Percentiles rank a stretch among this genome's conserved stretches.
Evolutionary conservation across 2,888 invertebrate genomes (phyloP).

Genomic region (Scrobipalpa atriplicella): DNA sequence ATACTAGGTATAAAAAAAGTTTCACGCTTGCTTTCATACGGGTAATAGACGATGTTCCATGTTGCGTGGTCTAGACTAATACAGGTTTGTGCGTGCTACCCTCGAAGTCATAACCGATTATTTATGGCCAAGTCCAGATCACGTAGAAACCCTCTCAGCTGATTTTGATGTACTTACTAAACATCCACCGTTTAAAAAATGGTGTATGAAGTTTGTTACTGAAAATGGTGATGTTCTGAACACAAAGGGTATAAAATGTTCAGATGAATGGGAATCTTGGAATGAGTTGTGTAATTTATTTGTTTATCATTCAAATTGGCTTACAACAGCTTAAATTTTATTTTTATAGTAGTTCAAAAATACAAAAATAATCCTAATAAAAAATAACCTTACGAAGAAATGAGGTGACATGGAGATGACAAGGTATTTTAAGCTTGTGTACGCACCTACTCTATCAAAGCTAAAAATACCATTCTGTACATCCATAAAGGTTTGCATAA

Average conservation of each 20-base stretch:
- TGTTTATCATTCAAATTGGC: too few species aligned
- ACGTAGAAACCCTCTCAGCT: constrained; percentile 33
- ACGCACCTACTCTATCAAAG: too few species aligned
- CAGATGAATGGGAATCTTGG: too few species aligned
- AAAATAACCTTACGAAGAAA: background rate
- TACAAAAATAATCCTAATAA: background rate
- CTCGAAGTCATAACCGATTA: constrained; percentile 46
- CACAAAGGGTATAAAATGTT: too few species aligned
- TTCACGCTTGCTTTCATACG: too few species aligned
- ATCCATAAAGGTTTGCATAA: constrained; percentile 19
- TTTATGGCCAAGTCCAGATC: constrained; percentile 45
- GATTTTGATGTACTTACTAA: background rate
- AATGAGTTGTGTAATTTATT: too few species aligned
- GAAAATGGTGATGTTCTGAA: background rate
- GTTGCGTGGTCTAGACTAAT: too few species aligned
- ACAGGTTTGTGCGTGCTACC: background rate
- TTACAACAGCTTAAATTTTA: too few species aligned
- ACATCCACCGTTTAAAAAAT: background rate
- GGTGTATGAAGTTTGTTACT: background rate
- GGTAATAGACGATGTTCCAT: too few species aligned
- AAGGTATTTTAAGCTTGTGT: background rate
- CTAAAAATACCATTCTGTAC: constrained; percentile 13
- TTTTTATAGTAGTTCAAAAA: too few species aligned
- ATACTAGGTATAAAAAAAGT: too few species aligned
- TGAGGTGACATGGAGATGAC: too few species aligned